A percentile compares a stretch with the other conserved stretches of the same genome.
Evolutionary conservation across 2,113 vertebrate genomes (phyloP).

Genomic region (Daphoenositta chrysoptera): DNA sequence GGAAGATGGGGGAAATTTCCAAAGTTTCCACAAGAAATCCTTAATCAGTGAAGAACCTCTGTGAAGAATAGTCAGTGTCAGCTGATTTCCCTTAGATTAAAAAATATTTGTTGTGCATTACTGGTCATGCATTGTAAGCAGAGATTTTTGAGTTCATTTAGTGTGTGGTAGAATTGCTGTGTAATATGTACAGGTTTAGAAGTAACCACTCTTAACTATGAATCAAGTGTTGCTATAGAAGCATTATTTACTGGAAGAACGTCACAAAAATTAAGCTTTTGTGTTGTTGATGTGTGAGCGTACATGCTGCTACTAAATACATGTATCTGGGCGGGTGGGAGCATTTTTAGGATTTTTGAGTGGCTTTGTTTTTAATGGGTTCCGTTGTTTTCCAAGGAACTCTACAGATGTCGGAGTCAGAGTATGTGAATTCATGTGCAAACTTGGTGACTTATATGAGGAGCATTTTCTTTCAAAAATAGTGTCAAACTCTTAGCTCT

Average conservation of each 20-base stretch:
- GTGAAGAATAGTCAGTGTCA: neutral
- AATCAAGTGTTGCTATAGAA: neutral
- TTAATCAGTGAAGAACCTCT: neutral
- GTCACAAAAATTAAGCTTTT: neutral
- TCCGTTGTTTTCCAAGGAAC: neutral
- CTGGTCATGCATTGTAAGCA: neutral
- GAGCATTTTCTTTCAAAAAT: neutral
- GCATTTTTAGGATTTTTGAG: neutral
- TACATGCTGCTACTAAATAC: neutral
- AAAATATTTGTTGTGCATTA: neutral
- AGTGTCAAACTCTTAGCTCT: neutral
- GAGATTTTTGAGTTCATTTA: neutral
- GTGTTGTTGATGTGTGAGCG: neutral
- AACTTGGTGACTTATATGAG: neutral
- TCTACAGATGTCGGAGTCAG: neutral
- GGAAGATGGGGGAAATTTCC: neutral
- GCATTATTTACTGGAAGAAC: neutral
- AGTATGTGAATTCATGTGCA: neutral
- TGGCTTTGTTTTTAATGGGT: neutral
- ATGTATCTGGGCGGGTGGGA: rapidly evolving
- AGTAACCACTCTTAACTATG: neutral
- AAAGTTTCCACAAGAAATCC: neutral
- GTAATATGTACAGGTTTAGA: neutral
- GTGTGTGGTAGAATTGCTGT: neutral
- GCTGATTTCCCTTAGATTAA: neutral